These are phyloP conservation scores for Pseudococcus viburni DNA, from an alignment of 2,888 invertebrate species.

Conservation along the genomic window DNA sequence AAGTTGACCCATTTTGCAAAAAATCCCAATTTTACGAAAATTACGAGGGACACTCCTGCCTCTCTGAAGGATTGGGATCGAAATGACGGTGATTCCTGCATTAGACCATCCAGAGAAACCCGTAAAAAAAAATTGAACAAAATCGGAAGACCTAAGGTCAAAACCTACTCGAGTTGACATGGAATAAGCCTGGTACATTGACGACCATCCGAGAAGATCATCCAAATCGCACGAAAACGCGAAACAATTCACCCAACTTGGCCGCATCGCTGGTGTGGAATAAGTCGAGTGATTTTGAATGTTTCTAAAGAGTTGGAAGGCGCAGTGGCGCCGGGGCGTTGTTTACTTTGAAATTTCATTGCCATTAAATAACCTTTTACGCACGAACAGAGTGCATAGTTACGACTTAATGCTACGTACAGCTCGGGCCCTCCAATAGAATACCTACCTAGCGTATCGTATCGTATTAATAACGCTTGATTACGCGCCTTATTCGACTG, in stretches of 20 bases:
- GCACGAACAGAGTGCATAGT: conserved; percentile 1
- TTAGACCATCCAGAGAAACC: no score
- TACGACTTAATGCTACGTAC: background rate
- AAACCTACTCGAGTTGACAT: no score
- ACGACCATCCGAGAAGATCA: no score
- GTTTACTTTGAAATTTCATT: conserved; percentile 48
- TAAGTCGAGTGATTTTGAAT: conserved; percentile 1
- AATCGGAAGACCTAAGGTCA: no score
- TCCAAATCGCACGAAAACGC: background rate
- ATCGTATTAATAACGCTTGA: conserved; percentile 33
- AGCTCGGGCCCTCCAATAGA: background rate
- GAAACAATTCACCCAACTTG: conserved; percentile 17
- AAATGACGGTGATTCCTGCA: no score
- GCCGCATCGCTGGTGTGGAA: background rate
- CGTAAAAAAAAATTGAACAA: no score
- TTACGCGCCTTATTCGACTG: conserved; percentile 25
- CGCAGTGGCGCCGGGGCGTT: background rate
- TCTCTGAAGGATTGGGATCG: no score
- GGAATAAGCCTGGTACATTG: no score
- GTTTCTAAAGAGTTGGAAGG: background rate
- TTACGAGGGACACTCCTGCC: no score
- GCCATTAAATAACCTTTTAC: conserved; percentile 42
- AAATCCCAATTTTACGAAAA: no score
- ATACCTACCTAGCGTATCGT: background rate
- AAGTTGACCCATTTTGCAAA: no score